Conservation (phyloP, 2,888 invertebrate genomes). For the Baccha elongata region DNA sequence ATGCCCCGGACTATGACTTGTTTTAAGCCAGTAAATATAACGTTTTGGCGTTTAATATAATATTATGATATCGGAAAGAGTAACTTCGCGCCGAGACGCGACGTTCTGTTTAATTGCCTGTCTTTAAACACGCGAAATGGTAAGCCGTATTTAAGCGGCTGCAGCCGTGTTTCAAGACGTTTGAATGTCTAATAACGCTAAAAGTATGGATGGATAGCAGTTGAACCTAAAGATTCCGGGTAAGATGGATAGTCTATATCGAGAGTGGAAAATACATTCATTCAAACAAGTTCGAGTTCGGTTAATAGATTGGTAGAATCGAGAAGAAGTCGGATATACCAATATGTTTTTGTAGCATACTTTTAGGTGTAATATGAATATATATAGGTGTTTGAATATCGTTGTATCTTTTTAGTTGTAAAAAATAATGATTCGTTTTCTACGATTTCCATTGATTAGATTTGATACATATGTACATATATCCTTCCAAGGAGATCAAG, state of each 20-base stretch:
- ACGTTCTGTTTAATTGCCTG: no score
- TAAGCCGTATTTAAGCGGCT: conserved; percentile 8
- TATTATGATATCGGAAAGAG: conserved; percentile 22
- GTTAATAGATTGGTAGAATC: background rate
- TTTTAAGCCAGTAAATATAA: conserved; percentile 19
- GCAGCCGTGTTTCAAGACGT: conserved; percentile 30
- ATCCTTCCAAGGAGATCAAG: no score
- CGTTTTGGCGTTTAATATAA: conserved; percentile 32
- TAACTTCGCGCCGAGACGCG: no score
- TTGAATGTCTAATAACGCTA: conserved; percentile 28
- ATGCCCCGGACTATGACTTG: conserved; percentile 15
- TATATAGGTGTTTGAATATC: no score
- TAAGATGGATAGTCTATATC: background rate
- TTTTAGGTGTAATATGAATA: background rate
- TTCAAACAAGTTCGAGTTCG: conserved; percentile 15
- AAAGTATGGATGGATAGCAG: background rate
- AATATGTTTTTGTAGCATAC: conserved; percentile 24
- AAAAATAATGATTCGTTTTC: no score
- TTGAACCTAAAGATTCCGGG: background rate
- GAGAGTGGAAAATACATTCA: background rate
- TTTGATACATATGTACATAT: no score
- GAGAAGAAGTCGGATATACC: no score
- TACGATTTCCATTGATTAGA: no score
- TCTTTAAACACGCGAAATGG: conserved; percentile 4
- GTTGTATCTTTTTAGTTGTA: no score